phyloP scores from a whole-genome alignment of 2,888 invertebrate genomes.

The Cheilosia pagana region DNA sequence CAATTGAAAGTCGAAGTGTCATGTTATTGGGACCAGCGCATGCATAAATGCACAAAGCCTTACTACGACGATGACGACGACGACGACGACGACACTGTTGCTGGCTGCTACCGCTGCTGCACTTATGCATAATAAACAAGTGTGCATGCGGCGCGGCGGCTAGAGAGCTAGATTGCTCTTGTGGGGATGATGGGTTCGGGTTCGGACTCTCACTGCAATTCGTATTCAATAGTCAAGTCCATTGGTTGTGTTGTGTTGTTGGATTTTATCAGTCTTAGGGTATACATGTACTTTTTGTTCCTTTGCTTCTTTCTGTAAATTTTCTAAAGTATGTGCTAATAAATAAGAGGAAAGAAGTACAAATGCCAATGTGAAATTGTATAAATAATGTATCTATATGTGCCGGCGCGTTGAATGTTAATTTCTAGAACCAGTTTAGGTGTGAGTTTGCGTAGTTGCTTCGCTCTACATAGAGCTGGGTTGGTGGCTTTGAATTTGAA shows the following conservation, averaged over 20 bases:
- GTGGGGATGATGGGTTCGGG: slow-evolving; percentile 7
- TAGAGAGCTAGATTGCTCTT: slow-evolving; percentile 36
- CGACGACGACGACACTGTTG: background rate
- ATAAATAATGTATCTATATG: slow-evolving; percentile 29
- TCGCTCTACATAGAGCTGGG: too few species aligned
- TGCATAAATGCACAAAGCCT: slow-evolving; percentile 61
- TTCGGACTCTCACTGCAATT: slow-evolving; percentile 24
- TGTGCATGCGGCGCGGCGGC: slow-evolving; percentile 18
- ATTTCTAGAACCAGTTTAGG: slow-evolving; percentile 59
- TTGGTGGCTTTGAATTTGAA: too few species aligned
- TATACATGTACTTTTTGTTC: background rate
- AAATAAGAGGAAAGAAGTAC: slow-evolving; percentile 34
- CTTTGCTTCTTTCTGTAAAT: background rate
- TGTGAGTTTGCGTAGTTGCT: slow-evolving; percentile 6
- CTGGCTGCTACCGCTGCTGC: slow-evolving; percentile 4
- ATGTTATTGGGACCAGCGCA: slow-evolving; percentile 68
- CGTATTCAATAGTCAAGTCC: slow-evolving; percentile 65
- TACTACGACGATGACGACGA: background rate
- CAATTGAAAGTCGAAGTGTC: slow-evolving; percentile 74
- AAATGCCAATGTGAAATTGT: slow-evolving; percentile 40
- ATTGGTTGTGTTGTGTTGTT: slow-evolving; percentile 32
- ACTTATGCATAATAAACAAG: slow-evolving; percentile 59
- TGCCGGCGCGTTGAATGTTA: slow-evolving; percentile 48
- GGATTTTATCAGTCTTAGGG: slow-evolving; percentile 45
- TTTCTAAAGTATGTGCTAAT: slow-evolving; percentile 52